A percentile compares a stretch with the other conserved stretches of the same genome.
Evolutionary conservation across 2,888 invertebrate species (phyloP).

Genomic region (Cataglyphis rosenhaueri): DNA sequence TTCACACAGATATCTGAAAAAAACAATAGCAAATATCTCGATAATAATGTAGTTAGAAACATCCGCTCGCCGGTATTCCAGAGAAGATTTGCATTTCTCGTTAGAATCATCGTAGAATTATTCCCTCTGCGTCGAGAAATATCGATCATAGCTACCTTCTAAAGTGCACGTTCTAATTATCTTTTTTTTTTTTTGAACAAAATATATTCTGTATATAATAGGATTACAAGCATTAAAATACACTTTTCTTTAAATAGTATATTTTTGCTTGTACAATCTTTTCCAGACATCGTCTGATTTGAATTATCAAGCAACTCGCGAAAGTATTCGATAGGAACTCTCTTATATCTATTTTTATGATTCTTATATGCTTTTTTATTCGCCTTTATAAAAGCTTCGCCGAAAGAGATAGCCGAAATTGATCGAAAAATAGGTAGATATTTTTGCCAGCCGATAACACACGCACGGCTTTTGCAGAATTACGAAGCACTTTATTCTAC

Average conservation of each 20-base stretch:
- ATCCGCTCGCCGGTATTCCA: neutral
- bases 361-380: neutral
- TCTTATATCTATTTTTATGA: slow-evolving; percentile 14
- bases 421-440: slow-evolving; percentile 16
- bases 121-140: neutral
- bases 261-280: neutral
- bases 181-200: neutral
- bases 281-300: neutral
- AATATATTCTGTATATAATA: neutral
- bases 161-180: neutral
- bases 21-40: neutral
- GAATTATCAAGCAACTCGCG: neutral
- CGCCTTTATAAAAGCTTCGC: neutral
- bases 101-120: neutral
- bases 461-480: neutral
- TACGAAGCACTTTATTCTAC: neutral
- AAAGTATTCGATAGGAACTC: neutral
- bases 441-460: slow-evolving; percentile 20
- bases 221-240: neutral
- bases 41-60: slow-evolving; percentile 21
- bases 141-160: neutral
- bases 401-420: slow-evolving; percentile 16
- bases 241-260: neutral
- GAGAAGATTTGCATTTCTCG: neutral
- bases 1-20: neutral